These are phyloP conservation scores for Synergus gifuensis DNA, from an alignment of 2,888 invertebrate genomes.

Conservation along the genomic window DNA sequence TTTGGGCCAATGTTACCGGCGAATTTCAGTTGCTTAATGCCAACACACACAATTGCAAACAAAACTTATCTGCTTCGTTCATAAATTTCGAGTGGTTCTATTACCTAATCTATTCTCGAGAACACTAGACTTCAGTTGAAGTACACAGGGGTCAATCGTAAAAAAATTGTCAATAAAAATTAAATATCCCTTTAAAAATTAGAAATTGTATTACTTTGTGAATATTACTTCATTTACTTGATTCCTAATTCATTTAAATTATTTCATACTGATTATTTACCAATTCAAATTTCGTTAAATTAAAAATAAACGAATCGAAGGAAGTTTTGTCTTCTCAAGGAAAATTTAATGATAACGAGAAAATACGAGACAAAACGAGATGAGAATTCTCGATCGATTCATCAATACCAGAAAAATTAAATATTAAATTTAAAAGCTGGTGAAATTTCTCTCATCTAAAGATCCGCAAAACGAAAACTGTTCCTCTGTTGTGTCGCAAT, in stretches of 20 bases:
- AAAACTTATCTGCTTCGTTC: constrained; percentile 17
- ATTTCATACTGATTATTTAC: no score
- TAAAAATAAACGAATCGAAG: not conserved
- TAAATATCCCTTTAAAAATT: no score
- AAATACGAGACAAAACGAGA: no score
- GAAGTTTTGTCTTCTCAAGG: not conserved
- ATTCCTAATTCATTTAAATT: no score
- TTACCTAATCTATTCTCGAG: no score
- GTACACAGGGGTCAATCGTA: no score
- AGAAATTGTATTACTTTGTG: no score
- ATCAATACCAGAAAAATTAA: not conserved
- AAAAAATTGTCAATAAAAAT: no score
- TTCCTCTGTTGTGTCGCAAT: not conserved
- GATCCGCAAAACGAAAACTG: not conserved
- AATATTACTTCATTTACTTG: no score
- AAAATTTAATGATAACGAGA: no score
- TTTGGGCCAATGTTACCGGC: constrained; percentile 73
- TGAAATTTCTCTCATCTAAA: not conserved
- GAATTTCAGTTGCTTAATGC: constrained; percentile 62
- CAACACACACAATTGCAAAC: constrained; percentile 36
- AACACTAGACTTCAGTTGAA: no score
- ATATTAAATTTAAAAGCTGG: not conserved
- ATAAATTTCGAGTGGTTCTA: constrained; percentile 38
- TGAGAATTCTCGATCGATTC: no score
- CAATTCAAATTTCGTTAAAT: not conserved